A percentile compares a stretch with the other conserved stretches of the same genome.
Evolutionary conservation across 1,140 invertebrate species (phyloP).

Genomic region (Brachionus rubens): DNA sequence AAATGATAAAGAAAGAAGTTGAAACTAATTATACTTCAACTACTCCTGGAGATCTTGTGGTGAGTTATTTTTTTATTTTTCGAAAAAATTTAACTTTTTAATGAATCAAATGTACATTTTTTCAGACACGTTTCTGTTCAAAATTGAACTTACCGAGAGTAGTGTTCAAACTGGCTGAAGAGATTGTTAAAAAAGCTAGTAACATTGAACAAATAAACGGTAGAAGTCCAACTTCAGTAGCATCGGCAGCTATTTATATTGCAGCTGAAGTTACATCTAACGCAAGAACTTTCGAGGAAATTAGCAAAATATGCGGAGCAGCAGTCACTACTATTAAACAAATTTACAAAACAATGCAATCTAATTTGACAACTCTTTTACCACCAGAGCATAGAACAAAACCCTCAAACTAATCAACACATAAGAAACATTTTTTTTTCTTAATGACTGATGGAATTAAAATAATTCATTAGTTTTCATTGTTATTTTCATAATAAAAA

Average conservation of each 20-base stretch:
- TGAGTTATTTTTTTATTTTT: background rate
- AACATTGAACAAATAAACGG: slow-evolving; percentile 96
- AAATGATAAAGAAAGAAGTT: slow-evolving; percentile 80
- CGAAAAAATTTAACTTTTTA: no score
- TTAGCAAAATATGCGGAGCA: slow-evolving; percentile 95
- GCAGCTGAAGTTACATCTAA: slow-evolving; percentile 79
- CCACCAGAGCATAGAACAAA: background rate
- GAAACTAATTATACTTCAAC: slow-evolving; percentile 61
- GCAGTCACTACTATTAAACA: slow-evolving; percentile 97
- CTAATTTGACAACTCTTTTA: background rate
- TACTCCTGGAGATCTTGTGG: background rate
- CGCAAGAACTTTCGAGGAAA: slow-evolving; percentile 66
- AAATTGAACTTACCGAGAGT: slow-evolving; percentile 74
- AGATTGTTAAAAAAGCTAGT: slow-evolving; percentile 92
- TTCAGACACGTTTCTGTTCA: slow-evolving; percentile 66
- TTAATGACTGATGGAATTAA: background rate
- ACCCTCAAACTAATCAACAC: background rate
- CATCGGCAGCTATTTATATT: slow-evolving; percentile 99
- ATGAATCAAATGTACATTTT: no score
- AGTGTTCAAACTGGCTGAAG: slow-evolving; percentile 92
- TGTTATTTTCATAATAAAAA: no score
- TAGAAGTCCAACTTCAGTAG: slow-evolving; percentile 94
- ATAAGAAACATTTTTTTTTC: background rate
- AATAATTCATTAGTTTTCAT: no score
- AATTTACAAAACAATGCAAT: slow-evolving; percentile 87